Evolutionary conservation across 2,113 vertebrate species (phyloP).

Genomic region (Acrocephalus kingi): DNA sequence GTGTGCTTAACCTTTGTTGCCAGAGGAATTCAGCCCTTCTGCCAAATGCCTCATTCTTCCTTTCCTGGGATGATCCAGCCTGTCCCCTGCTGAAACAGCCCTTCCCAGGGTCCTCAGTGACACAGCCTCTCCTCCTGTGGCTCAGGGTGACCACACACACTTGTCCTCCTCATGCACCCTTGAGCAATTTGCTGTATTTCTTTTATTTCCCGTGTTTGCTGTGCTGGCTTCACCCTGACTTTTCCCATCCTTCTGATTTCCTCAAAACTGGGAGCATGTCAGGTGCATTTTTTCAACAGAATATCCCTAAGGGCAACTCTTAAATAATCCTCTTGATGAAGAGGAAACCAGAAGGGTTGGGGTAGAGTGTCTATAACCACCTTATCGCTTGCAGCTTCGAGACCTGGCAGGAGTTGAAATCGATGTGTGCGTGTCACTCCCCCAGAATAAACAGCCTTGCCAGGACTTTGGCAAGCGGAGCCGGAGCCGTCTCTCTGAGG

Average conservation of each 20-base stretch:
- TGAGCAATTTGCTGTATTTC: not conserved
- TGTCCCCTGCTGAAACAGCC: not conserved
- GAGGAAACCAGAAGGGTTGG: not conserved
- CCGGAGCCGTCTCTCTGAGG: accelerated
- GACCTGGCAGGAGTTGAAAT: not conserved
- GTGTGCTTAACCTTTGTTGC: not conserved
- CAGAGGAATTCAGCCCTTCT: not conserved
- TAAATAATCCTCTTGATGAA: not conserved
- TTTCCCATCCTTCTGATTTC: not conserved
- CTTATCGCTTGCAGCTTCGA: not conserved
- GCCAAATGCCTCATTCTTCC: not conserved
- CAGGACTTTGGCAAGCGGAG: not conserved
- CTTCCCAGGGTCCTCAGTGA: not conserved
- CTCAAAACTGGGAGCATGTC: not conserved
- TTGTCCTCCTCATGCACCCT: not conserved
- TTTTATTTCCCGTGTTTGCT: not conserved
- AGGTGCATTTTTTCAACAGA: not conserved
- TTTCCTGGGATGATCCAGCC: not conserved
- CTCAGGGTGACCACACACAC: not conserved
- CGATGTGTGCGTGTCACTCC: not conserved
- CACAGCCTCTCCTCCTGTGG: not conserved
- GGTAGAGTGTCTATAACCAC: not conserved
- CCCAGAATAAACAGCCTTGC: not conserved
- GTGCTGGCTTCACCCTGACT: not conserved
- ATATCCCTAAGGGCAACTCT: not conserved